Percentiles rank a stretch among this genome's conserved stretches.
These are phyloP conservation scores for Sula dactylatra DNA, from an alignment of 2,113 vertebrate genomes.

Conservation along the genomic window DNA sequence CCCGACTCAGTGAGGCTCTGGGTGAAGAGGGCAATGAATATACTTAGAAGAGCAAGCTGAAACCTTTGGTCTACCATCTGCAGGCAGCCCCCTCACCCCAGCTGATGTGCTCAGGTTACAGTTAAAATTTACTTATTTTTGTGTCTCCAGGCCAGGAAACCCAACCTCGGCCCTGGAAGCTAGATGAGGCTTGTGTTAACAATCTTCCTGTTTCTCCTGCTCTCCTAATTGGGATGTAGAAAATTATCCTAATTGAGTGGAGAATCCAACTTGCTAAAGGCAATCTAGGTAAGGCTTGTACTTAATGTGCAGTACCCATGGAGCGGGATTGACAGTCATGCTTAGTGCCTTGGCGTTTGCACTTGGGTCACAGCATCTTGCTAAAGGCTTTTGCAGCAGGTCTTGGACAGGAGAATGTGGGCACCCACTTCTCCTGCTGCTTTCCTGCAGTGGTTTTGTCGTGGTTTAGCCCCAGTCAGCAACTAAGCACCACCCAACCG, in stretches of 20 bases:
- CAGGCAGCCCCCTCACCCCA: neutral
- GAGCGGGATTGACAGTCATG: neutral
- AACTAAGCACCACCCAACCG: too few relatives aligned
- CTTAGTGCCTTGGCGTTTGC: neutral
- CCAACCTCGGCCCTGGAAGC: neutral
- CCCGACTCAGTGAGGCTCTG: neutral
- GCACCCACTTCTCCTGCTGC: neutral
- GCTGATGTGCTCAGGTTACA: neutral
- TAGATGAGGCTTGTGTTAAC: neutral
- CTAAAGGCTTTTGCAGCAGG: neutral
- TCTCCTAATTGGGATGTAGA: neutral
- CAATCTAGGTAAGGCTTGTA: neutral
- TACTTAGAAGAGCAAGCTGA: neutral
- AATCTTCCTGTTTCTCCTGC: neutral
- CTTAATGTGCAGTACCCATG: neutral
- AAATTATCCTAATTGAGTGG: neutral
- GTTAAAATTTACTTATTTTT: neutral
- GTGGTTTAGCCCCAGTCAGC: too few relatives aligned
- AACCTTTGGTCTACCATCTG: neutral
- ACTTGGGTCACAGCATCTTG: neutral
- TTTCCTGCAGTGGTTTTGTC: neutral
- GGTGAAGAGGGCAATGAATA: neutral
- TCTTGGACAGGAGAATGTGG: neutral
- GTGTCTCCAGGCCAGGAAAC: neutral
- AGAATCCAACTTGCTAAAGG: neutral